phyloP scores from a whole-genome alignment of 2,888 invertebrate genomes.

The Pollenia griseotomentosa region DNA sequence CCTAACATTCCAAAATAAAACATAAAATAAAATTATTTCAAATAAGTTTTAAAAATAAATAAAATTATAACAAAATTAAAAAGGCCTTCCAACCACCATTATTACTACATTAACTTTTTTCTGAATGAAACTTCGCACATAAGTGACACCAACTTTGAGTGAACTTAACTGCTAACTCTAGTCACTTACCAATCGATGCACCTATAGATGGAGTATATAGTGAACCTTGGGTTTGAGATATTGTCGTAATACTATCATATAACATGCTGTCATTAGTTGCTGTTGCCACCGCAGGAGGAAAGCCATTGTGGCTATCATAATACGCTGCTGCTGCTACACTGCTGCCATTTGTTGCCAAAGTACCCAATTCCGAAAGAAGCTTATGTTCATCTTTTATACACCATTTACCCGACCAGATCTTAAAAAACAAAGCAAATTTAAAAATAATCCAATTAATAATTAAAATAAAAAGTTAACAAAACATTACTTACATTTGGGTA shows the following conservation, averaged over 20 bases:
- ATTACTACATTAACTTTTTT: slow-evolving; percentile 31
- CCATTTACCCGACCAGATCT: slow-evolving; percentile 95
- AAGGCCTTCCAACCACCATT: slow-evolving; percentile 36
- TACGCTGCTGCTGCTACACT: slow-evolving; percentile 78
- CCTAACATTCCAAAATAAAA: slow-evolving; percentile 80
- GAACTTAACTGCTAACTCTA: background rate
- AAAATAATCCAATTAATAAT: background rate
- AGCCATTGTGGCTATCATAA: slow-evolving; percentile 85
- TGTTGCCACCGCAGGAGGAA: slow-evolving; percentile 77
- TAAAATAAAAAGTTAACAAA: background rate
- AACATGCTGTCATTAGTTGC: slow-evolving; percentile 85
- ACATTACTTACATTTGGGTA: slow-evolving; percentile 92
- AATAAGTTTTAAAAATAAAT: slow-evolving; percentile 21
- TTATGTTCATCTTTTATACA: slow-evolving; percentile 96
- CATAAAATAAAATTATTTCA: slow-evolving; percentile 52
- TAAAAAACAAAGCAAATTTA: slow-evolving; percentile 79
- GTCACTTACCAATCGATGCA: slow-evolving; percentile 87
- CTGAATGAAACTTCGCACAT: background rate
- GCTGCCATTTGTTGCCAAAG: slow-evolving; percentile 84
- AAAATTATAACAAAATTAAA: slow-evolving; percentile 17
- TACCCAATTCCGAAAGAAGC: slow-evolving; percentile 91
- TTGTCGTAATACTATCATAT: slow-evolving; percentile 89
- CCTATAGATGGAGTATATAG: slow-evolving; percentile 92
- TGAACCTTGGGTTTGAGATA: slow-evolving; percentile 89
- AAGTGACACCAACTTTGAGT: background rate